Percentiles rank a stretch among this genome's conserved stretches.
Evolutionary conservation across 2,113 vertebrate genomes (phyloP).

Genomic region (Python bivittatus): DNA sequence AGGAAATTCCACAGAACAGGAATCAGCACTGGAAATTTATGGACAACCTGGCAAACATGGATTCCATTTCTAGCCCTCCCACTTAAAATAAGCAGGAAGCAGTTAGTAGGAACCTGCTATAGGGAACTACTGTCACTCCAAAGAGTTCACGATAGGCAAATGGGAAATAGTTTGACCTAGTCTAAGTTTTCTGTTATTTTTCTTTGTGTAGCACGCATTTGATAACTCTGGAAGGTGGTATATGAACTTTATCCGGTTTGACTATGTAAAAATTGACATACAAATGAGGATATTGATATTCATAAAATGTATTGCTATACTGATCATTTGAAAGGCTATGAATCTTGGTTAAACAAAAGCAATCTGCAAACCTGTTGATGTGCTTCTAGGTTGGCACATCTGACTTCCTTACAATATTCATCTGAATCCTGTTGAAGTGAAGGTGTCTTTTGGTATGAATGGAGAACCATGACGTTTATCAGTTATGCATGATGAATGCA

Average conservation of each 20-base stretch:
- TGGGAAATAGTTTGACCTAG: background rate
- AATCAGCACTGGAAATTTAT: background rate
- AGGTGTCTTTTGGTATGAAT: background rate
- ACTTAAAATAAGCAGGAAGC: background rate
- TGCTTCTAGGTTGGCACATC: background rate
- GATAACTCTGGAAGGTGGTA: background rate
- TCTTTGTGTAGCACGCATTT: background rate
- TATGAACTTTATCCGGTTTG: constrained; percentile 49
- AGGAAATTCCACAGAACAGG: background rate
- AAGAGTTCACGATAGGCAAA: background rate
- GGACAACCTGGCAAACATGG: background rate
- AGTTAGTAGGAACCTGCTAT: background rate
- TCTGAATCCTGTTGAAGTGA: background rate
- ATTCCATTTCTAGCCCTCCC: background rate
- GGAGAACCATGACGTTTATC: background rate
- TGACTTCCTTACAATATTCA: background rate
- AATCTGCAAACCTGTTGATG: background rate
- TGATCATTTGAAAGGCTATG: background rate
- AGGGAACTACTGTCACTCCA: background rate
- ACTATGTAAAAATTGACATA: constrained; percentile 52
- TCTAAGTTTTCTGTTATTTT: background rate
- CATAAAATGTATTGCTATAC: constrained; percentile 8
- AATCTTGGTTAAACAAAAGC: background rate
- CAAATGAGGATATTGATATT: constrained; percentile 36
- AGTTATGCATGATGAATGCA: background rate